phyloP scores from a whole-genome alignment of 2,113 vertebrate species.

The Narcine bancroftii region DNA sequence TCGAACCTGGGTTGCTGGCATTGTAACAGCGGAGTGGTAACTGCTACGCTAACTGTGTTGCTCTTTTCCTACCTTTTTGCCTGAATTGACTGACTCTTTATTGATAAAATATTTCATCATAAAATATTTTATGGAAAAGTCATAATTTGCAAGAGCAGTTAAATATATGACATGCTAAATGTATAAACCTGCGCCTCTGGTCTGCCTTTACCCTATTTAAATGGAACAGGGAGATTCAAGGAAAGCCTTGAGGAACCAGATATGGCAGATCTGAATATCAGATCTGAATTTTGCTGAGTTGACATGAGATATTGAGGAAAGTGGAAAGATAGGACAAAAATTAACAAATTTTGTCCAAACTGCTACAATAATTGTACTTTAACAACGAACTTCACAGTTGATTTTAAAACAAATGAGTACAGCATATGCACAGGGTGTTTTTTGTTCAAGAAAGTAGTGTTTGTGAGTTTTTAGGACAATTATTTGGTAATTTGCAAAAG shows the following conservation, averaged over 20 bases:
- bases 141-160: background rate
- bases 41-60: too few species aligned
- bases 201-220: background rate
- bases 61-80: background rate
- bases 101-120: background rate
- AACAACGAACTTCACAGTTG: background rate
- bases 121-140: background rate
- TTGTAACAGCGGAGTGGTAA: too few species aligned
- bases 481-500: too few species aligned
- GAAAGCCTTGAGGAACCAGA: background rate
- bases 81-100: background rate
- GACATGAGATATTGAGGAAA: background rate
- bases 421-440: background rate
- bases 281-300: background rate
- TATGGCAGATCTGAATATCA: background rate
- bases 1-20: too few species aligned
- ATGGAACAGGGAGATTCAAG: too few species aligned
- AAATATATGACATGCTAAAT: background rate
- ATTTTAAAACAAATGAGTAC: background rate
- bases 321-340: background rate
- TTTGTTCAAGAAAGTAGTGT: background rate
- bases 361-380: background rate
- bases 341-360: background rate
- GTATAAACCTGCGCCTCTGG: background rate
- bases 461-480: too few species aligned